These are phyloP conservation scores for Gallinago paraguaiae DNA, from an alignment of 2,113 vertebrate species.

Conservation along the genomic window DNA sequence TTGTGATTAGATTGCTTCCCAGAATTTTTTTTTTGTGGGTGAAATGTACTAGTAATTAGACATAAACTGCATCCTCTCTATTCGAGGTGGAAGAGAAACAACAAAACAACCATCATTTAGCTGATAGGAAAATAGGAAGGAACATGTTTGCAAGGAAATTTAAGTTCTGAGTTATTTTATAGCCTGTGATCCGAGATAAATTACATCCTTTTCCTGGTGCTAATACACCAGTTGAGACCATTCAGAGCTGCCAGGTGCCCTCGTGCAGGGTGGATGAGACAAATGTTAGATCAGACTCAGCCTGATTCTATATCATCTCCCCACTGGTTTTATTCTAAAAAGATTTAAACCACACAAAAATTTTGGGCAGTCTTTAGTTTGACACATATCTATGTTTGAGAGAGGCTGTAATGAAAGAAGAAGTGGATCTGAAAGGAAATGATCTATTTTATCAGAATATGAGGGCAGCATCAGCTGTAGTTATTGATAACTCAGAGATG, in stretches of 20 bases:
- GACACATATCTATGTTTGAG: neutral
- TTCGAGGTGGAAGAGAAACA: accelerated
- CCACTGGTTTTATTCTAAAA: neutral
- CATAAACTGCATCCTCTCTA: neutral
- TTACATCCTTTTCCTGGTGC: neutral
- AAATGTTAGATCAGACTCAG: neutral
- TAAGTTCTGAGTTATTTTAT: neutral
- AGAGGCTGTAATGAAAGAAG: neutral
- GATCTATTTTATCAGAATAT: neutral
- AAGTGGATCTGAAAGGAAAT: neutral
- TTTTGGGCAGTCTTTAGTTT: neutral
- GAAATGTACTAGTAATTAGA: constrained; percentile 17
- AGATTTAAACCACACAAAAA: neutral
- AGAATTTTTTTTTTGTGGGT: neutral
- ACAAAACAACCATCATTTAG: neutral
- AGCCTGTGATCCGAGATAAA: neutral
- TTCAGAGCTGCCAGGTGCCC: neutral
- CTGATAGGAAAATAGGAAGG: neutral
- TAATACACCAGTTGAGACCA: neutral
- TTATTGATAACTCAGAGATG: neutral
- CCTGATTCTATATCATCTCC: neutral
- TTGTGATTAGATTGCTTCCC: constrained; percentile 52
- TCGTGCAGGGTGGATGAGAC: neutral
- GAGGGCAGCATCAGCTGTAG: neutral
- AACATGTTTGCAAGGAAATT: neutral